Evolutionary conservation across 1,140 invertebrate genomes (phyloP).

Genomic region (Bombus fervidus): DNA sequence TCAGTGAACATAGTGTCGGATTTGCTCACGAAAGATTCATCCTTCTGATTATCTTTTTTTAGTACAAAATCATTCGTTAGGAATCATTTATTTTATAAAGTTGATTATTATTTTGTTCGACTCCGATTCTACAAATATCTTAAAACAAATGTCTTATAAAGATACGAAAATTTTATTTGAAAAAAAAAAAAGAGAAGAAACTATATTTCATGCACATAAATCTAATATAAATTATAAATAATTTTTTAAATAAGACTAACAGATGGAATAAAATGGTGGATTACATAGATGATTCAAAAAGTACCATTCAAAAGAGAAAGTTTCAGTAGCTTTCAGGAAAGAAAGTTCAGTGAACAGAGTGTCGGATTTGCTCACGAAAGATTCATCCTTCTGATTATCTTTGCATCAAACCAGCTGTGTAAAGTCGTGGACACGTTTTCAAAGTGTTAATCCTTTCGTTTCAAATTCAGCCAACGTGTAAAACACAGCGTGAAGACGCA

Average conservation of each 20-base stretch:
- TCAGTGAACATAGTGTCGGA: not conserved
- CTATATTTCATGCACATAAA: no score
- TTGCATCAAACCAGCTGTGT: no score
- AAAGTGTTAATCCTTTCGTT: constrained; percentile 13
- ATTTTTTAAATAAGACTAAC: no score
- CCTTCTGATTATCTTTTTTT: not conserved
- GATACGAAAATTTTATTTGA: no score
- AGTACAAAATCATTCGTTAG: no score
- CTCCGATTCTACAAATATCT: no score
- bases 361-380: not conserved
- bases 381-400: not conserved
- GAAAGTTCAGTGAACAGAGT: not conserved
- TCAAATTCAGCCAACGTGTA: not conserved
- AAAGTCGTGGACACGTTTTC: not conserved
- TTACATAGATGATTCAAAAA: not conserved
- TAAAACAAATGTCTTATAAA: no score
- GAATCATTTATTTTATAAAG: no score
- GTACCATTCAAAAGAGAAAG: not conserved
- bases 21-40: not conserved
- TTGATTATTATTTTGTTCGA: no score
- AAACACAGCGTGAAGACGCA: not conserved
- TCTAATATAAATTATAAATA: no score
- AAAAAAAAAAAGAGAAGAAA: no score
- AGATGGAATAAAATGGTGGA: no score
- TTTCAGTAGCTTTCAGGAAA: not conserved